Conservation (phyloP, 2,113 vertebrate species). For the Atlantisia rogersi region DNA sequence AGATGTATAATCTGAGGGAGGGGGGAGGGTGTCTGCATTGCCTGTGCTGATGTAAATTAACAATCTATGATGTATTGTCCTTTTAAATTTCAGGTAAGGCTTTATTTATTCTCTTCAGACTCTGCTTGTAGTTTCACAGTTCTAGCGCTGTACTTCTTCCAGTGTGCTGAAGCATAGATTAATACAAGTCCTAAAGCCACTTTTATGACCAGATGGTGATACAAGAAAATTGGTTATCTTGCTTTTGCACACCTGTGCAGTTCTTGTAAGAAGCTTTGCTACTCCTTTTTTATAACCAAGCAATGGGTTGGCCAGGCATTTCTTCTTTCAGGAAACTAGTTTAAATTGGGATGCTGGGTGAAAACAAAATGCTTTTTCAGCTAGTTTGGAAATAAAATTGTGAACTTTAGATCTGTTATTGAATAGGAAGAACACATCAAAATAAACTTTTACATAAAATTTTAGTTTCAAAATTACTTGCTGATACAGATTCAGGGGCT, state of each 20-base stretch:
- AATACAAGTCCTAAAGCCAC: neutral
- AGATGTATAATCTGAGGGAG: neutral
- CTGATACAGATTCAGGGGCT: neutral
- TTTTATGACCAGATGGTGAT: neutral
- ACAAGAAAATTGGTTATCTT: neutral
- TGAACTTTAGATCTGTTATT: neutral
- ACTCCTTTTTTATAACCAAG: neutral
- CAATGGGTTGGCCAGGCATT: neutral
- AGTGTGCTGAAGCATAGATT: neutral
- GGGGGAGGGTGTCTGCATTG: neutral
- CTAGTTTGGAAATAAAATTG: neutral
- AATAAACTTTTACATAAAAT: neutral
- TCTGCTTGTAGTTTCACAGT: neutral
- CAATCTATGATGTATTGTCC: neutral
- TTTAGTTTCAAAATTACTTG: neutral
- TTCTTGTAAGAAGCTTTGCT: neutral
- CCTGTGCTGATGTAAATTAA: neutral
- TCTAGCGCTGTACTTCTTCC: neutral
- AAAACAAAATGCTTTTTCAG: neutral
- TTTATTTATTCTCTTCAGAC: neutral
- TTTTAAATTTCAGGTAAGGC: neutral
- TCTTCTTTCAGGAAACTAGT: neutral
- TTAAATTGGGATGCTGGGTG: neutral
- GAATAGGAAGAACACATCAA: neutral
- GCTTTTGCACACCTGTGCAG: neutral